Base-by-base conservation (phyloP, 2,113 vertebrate species). In the Tricholaema leucomelas region DNA sequence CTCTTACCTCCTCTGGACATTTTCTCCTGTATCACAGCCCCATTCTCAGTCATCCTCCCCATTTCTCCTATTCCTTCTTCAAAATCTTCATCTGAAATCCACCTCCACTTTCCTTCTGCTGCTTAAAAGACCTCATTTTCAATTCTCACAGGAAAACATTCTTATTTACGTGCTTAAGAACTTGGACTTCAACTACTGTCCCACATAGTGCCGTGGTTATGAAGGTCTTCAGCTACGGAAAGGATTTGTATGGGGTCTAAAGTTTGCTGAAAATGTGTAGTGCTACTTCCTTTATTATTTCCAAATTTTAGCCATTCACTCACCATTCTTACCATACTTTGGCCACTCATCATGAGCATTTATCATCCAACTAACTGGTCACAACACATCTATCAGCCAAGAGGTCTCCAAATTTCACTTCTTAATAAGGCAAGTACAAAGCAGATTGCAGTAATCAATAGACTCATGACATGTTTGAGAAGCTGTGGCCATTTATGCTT, bases 31-130 rank as follows among this genome's bases (percentile, higher is more conserved):
- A 15, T 20, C 50, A 70, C 44, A 84, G 30, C 48, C 66, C 74
- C 67, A 38, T 77, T 82, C 87, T 85, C 91, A 95, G 33, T 63
- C 77, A 76, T 18, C 28, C 31, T 33, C 44, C 8, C 44, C 46
- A 48, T 67, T 91, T 91, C 85, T 92, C 71, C 59, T 79, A 52
- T 50, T 87, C 21, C 74, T 93, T 91, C 83, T 94, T 87, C 71
- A 88, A 88, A 95, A 76, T 76, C 63, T 54, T 94, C 50, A 86
- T 80, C 64, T 91, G 64, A 60, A 92, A 71, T 85, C 93, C 86
- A 95, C 78, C 50, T 56, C 91, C 90, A 88, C 65, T 92, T 88
- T 73, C 73, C 91, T 93, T 93, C 92, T 92, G 84, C 66, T 82
- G 81, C 84, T 91, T 88, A 30, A 88, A 95, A 92, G 65, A 67